Evolutionary conservation across 2,888 invertebrate genomes (phyloP), one percentile per base, ranked within the genome.

Genomic region (Catocala nupta): DNA sequence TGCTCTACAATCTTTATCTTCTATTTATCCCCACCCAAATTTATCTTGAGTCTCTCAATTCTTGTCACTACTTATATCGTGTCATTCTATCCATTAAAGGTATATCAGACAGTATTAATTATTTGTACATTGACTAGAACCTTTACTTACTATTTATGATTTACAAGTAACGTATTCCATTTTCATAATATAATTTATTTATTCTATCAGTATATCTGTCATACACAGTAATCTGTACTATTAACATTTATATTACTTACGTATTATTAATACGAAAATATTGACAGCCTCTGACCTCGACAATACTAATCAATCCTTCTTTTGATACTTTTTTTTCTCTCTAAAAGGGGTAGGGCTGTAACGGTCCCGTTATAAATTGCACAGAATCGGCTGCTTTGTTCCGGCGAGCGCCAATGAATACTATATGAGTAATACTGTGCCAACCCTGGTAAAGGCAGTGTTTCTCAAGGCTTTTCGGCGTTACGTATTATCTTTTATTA

Each of bases 331-430:
- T 61, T 47, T 70, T 56, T 51, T 45, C 57, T 53, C 25, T 44
- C 44, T 25, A 57, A 54, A 55, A 62, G 66, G 42, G 67, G 47
- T 68, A 66, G 66, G 72, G 65, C 34, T 67, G 51, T 55, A 63
- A 43, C 57, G 44, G 51, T 36, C 52, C 48, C 34, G 63, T 70
- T 70, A 73, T 77, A 78, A 71, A 76, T 69, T 66, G 71, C 69
- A 62, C 52, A 59, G 62, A 63, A 62, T 48, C 67, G 65, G 44
- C 61, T 62, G 55, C 74, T 77, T 77, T 77, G 79, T 78, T 71
- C 51, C 52, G 53, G 55, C 43, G 61, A 63, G 48, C 52, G 60
- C 62, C 79, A 78, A 77, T 77, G 77, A 78, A 77, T 77, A 73
- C 71, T 71, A 77, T 71, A 77, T 78, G 74, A 77, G 74, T 59